Percentiles rank a stretch among this genome's conserved stretches.
Conservation (phyloP, 1,140 invertebrate genomes). For the Phymastichus coffea region DNA sequence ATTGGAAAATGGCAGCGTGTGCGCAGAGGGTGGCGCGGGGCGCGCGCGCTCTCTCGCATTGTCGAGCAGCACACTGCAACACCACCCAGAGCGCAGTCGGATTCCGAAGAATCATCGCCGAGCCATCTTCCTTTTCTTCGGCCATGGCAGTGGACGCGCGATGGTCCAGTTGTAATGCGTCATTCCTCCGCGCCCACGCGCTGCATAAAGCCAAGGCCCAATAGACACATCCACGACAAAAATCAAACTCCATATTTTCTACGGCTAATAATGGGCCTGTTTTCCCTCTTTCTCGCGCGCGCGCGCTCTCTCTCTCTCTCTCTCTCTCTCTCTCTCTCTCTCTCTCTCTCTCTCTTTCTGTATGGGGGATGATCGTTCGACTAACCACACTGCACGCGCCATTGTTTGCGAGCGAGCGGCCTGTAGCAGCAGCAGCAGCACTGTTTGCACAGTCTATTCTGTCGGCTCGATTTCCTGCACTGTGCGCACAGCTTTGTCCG, state of each 20-base stretch:
- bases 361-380: conserved; percentile 22
- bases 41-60: neutral
- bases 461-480: conserved; percentile 24
- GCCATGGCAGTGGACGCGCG: neutral
- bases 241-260: no score
- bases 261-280: no score
- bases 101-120: conserved; percentile 17
- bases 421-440: no score
- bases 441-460: no score
- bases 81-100: conserved; percentile 9
- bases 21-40: conserved; percentile 20
- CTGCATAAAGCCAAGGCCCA: no score
- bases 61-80: no score
- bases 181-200: neutral
- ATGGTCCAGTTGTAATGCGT: conserved; percentile 20
- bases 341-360: no score
- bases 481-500: neutral
- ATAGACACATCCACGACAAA: no score
- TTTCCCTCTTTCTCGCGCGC: no score
- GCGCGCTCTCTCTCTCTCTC: no score
- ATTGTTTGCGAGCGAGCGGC: no score
- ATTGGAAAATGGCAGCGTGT: conserved; percentile 28
- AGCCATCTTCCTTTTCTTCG: neutral
- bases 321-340: no score
- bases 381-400: conserved; percentile 16